A percentile compares a stretch with the other conserved stretches of the same genome.
phyloP scores from a whole-genome alignment of 2,888 invertebrate species.

The Papilio protenor region DNA sequence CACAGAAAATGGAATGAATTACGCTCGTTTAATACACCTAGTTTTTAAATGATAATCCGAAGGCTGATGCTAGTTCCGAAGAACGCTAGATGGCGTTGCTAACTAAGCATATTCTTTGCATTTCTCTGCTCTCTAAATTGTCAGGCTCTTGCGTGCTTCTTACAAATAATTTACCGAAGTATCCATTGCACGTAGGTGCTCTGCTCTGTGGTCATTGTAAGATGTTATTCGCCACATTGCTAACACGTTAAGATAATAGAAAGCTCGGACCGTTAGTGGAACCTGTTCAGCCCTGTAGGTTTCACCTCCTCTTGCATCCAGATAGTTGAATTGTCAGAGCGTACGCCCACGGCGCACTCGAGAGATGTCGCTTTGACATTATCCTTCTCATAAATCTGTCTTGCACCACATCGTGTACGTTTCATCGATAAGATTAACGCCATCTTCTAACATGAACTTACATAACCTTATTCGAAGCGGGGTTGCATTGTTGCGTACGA shows the following conservation, averaged over 20 bases:
- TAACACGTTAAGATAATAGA: slow-evolving; percentile 20
- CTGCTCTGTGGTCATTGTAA: slow-evolving; percentile 1
- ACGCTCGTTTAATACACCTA: too few relatives aligned
- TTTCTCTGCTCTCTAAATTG: not conserved
- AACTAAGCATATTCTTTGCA: not conserved
- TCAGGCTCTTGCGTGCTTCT: not conserved
- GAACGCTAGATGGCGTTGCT: not conserved
- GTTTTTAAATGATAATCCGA: not conserved
- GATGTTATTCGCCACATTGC: slow-evolving; percentile 6
- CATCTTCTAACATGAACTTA: slow-evolving; percentile 51
- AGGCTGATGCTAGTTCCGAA: not conserved
- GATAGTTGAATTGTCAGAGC: slow-evolving; percentile 51
- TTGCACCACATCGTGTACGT: slow-evolving; percentile 65
- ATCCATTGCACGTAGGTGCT: not conserved
- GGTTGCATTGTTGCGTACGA: slow-evolving; percentile 38
- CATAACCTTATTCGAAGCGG: slow-evolving; percentile 45
- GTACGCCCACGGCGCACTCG: slow-evolving; percentile 57
- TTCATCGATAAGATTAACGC: slow-evolving; percentile 63
- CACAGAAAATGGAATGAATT: too few relatives aligned
- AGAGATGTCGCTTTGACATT: slow-evolving; percentile 62
- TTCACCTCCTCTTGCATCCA: slow-evolving; percentile 47
- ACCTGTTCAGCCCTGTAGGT: slow-evolving; percentile 46
- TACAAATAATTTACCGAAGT: not conserved
- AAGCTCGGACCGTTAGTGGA: slow-evolving; percentile 39
- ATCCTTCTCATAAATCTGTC: slow-evolving; percentile 68